Evolutionary conservation across 1,140 invertebrate species (phyloP).

Genomic region (Zaprionus taronus): DNA sequence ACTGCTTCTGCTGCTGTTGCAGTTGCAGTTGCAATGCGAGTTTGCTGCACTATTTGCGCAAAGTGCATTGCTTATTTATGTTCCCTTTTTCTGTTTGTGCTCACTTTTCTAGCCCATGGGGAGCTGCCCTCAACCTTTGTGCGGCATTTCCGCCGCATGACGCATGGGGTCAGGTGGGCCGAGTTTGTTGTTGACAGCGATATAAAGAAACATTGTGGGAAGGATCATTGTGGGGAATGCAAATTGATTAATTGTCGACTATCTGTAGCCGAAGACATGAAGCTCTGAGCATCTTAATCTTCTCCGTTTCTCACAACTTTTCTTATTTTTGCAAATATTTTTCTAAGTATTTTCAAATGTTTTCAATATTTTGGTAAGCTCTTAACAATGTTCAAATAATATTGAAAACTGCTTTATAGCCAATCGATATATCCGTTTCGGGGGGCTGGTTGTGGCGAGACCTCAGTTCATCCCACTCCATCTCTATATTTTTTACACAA

Average conservation of each 20-base stretch:
- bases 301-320: neutral
- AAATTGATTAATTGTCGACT: slow-evolving; percentile 1
- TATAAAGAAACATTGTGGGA: neutral
- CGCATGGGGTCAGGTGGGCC: slow-evolving; percentile 12
- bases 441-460: neutral
- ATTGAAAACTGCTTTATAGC: neutral
- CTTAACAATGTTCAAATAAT: neutral
- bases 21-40: slow-evolving; percentile 20
- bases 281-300: neutral
- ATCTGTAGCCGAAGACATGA: neutral
- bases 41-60: slow-evolving; percentile 9
- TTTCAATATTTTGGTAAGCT: neutral
- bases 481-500: neutral
- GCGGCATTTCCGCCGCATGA: slow-evolving; percentile 14
- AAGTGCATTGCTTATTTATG: slow-evolving; percentile 14
- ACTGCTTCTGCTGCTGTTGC: slow-evolving; percentile 44
- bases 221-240: neutral
- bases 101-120: neutral
- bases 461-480: neutral
- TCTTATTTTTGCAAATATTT: neutral
- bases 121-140: slow-evolving; percentile 17
- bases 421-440: neutral
- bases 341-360: neutral
- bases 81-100: neutral
- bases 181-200: neutral